These are phyloP conservation scores for Trichonephila inaurata DNA, from an alignment of 1,140 invertebrate genomes.

Conservation along the genomic window DNA sequence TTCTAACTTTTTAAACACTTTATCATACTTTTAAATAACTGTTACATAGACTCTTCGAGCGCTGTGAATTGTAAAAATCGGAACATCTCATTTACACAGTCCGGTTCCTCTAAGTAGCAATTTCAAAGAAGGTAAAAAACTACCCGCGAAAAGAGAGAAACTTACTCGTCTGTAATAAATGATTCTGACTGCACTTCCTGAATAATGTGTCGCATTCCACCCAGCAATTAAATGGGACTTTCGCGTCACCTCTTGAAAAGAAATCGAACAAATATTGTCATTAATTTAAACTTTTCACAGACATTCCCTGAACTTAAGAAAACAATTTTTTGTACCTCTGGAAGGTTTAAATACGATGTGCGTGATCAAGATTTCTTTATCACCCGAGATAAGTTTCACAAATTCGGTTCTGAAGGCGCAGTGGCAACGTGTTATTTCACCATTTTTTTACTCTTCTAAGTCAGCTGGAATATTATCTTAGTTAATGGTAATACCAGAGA, in stretches of 20 bases:
- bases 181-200: background rate
- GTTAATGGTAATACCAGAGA: conserved; percentile 67
- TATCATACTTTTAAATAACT: background rate
- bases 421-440: conserved; percentile 57
- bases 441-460: conserved; percentile 30
- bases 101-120: background rate
- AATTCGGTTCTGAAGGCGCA: background rate
- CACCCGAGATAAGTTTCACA: conserved; percentile 11
- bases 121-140: background rate
- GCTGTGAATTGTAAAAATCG: background rate
- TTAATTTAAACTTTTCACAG: conserved; percentile 38
- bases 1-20: background rate
- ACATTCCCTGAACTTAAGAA: conserved; percentile 32
- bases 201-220: conserved; percentile 14
- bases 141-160: background rate
- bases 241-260: background rate
- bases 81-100: background rate
- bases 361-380: conserved; percentile 61
- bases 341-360: conserved; percentile 43
- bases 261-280: conserved; percentile 54
- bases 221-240: conserved; percentile 49
- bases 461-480: conserved; percentile 46
- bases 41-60: background rate
- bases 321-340: background rate
- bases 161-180: background rate